Evolutionary conservation across 1,140 invertebrate genomes (phyloP).

Genomic region (Lutraria rhynchaena): DNA sequence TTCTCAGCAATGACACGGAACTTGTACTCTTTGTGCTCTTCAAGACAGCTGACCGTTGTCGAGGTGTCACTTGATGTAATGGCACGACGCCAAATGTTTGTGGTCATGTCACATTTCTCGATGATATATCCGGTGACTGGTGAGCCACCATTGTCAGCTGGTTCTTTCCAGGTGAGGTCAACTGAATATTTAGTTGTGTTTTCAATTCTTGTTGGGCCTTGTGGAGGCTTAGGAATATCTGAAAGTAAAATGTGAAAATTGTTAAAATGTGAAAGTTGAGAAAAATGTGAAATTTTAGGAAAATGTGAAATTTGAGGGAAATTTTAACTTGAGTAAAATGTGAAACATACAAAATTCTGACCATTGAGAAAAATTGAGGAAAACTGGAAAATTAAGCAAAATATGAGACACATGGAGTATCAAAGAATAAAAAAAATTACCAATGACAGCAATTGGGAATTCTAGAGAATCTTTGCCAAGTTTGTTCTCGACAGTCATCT

Average conservation of each 20-base stretch:
- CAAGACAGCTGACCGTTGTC: conserved; percentile 85
- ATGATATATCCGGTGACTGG: conserved; percentile 98
- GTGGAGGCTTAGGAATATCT: conserved; percentile 92
- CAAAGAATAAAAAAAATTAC: conserved; percentile 86
- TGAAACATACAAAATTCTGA: too few relatives aligned
- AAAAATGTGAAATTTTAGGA: too few relatives aligned
- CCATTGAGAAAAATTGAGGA: too few relatives aligned
- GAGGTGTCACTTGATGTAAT: conserved; percentile 94
- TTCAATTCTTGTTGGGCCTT: conserved; percentile 94
- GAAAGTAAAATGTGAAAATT: too few relatives aligned
- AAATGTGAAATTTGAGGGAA: too few relatives aligned
- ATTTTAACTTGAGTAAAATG: too few relatives aligned
- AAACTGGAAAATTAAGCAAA: too few relatives aligned
- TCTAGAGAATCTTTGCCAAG: conserved; percentile 96
- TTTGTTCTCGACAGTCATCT: conserved; percentile 96
- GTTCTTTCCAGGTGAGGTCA: conserved; percentile 95
- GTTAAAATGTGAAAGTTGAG: too few relatives aligned
- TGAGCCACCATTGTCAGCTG: conserved; percentile 95
- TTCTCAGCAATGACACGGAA: conserved; percentile 99
- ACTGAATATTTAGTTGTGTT: conserved; percentile 96
- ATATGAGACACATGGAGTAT: too few relatives aligned
- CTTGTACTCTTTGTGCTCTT: conserved; percentile 92
- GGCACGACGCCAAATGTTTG: conserved; percentile 97
- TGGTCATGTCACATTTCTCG: conserved; percentile 93
- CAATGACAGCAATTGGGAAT: conserved; percentile 96